Conservation (phyloP, 1,140 invertebrate genomes). For the Drosophila melanica region DNA sequence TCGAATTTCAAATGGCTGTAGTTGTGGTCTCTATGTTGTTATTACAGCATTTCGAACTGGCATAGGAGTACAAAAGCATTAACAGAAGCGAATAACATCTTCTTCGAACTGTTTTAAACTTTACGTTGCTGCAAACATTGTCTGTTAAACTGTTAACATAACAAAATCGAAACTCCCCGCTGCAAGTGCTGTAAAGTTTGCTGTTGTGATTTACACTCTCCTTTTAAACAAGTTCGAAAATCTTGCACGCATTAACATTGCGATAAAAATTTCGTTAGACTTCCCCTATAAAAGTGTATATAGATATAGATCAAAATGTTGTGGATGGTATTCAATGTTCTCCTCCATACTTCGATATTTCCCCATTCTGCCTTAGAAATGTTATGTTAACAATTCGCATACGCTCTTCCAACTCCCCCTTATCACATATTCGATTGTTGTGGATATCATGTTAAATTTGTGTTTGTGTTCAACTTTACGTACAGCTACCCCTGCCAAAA, state of each 20-base stretch:
- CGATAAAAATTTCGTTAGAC: no score
- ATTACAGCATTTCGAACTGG: neutral
- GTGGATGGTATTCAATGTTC: neutral
- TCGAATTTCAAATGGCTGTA: neutral
- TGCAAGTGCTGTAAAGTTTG: no score
- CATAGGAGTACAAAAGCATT: neutral
- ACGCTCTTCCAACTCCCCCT: neutral
- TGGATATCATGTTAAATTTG: neutral
- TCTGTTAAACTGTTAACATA: neutral
- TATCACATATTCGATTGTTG: neutral
- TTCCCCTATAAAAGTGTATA: no score
- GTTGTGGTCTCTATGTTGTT: neutral
- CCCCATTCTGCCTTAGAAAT: neutral
- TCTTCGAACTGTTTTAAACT: no score
- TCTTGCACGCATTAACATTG: no score
- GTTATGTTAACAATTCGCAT: neutral
- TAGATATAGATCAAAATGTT: neutral
- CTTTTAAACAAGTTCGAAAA: no score
- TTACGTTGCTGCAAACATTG: no score
- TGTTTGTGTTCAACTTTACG: neutral
- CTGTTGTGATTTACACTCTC: no score
- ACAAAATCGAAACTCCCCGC: neutral
- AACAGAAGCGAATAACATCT: neutral
- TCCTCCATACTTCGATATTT: neutral
- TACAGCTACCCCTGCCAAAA: neutral